Base-by-base conservation (phyloP, 2,797 vertebrate species). In the Mallotus villosus region DNA sequence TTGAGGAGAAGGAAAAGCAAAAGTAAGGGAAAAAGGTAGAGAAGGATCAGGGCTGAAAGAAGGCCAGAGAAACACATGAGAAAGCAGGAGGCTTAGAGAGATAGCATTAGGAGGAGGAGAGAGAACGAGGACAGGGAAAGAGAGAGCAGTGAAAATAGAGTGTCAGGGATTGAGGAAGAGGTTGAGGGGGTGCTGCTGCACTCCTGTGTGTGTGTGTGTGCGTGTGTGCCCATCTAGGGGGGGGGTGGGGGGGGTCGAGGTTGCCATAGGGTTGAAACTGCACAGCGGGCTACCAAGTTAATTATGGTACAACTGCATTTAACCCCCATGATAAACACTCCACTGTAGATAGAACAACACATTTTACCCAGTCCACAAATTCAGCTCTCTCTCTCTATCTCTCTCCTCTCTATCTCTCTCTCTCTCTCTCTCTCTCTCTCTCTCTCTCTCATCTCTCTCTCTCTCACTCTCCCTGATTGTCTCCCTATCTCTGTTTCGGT, bases 1-100 rank as follows among this genome's bases (percentile, higher is more conserved):
- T 78, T 84, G 72, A 51, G 68, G 72, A 37, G 71, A 67, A 63
- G 58, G 75, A 65, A n/a, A 74, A 67, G 53, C 25, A 34, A 11
- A 5, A 27, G 17, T 5, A 3, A 82, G 74, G 66, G 55, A 72
- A 65, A 80, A 12, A 11, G 67, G 73, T 71, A 76, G 41, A 3
- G 25, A 73, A 66, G 9, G 72, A 81, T 58, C 67, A 53, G 67
- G 34, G 76, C 58, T 21, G 16, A 0, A 1, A 57, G 24, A 41
- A 5, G 72, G 72, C 73, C 16, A 17, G 49, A 63, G 41, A 71
- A 29, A 17, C 22, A 55, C 66, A 77, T 74, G 67, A 61, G 72
- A 41, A 14, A 41, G 11, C 37, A 14, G 37, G 11, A 41, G 37
- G 37, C 11, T 37, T 37, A 9, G 34, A 37, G 34, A 37, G 34